These are phyloP conservation scores for Climacteris rufus DNA, from an alignment of 2,113 vertebrate genomes.

Conservation along the genomic window DNA sequence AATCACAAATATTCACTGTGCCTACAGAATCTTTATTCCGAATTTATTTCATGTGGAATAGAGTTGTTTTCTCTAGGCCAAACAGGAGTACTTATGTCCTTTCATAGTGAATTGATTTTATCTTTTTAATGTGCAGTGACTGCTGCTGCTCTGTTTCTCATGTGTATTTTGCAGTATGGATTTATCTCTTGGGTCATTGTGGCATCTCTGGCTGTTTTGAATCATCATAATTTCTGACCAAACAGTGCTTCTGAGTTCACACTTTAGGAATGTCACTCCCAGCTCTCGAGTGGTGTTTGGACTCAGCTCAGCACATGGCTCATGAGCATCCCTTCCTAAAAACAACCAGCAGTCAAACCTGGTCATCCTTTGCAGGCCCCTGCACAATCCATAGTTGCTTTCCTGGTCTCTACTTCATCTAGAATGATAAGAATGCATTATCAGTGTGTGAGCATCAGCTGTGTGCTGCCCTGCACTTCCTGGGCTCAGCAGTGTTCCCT, in stretches of 20 bases:
- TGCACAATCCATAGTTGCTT: neutral
- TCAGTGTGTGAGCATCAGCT: neutral
- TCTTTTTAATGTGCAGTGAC: neutral
- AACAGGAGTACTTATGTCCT: neutral
- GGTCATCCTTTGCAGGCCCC: neutral
- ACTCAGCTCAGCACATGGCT: neutral
- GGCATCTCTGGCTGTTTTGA: neutral
- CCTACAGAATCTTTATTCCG: neutral
- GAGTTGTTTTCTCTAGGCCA: conserved; percentile 13
- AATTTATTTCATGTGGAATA: neutral
- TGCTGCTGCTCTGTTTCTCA: neutral
- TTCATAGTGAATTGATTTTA: conserved; percentile 4
- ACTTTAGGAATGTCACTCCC: neutral
- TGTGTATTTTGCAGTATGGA: neutral
- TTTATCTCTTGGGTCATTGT: neutral
- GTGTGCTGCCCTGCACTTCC: neutral
- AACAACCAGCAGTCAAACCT: neutral
- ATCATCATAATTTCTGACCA: neutral
- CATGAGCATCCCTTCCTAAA: neutral
- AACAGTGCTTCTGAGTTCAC: neutral
- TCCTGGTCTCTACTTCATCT: neutral
- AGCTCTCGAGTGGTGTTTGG: neutral
- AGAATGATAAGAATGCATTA: fast-evolving
- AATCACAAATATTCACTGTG: neutral
- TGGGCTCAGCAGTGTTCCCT: neutral